Conservation (phyloP, 2,888 invertebrate genomes). For the Ptychoptera contaminata region DNA sequence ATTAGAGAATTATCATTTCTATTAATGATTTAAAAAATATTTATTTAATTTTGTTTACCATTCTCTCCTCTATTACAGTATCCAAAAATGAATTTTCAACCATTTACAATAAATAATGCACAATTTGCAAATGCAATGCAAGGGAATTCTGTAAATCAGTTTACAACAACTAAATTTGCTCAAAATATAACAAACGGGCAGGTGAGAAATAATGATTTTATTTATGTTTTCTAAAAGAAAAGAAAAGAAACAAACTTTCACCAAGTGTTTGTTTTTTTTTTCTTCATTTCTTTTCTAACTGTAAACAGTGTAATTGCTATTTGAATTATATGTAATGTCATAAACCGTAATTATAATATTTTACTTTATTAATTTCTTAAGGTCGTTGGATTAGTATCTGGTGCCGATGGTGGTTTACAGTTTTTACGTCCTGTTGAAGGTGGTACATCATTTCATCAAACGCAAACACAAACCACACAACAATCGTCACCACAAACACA, state of each 20-base stretch:
- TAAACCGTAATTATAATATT: neutral
- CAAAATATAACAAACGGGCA: slow-evolving; percentile 54
- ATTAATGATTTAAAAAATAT: neutral
- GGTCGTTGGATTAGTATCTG: slow-evolving; percentile 53
- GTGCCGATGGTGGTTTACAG: slow-evolving; percentile 57
- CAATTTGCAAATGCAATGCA: slow-evolving; percentile 41
- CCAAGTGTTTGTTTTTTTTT: neutral
- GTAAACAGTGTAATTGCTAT: neutral
- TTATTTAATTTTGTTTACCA: neutral
- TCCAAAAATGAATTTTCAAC: slow-evolving; percentile 56
- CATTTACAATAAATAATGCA: slow-evolving; percentile 36
- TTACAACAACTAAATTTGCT: slow-evolving; percentile 48
- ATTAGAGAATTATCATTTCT: neutral
- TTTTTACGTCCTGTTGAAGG: slow-evolving; percentile 51
- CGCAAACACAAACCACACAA: slow-evolving; percentile 14
- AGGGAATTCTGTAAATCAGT: slow-evolving; percentile 41
- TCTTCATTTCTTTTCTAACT: neutral
- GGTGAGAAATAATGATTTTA: slow-evolving; percentile 21
- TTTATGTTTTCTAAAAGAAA: neutral
- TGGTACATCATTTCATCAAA: slow-evolving; percentile 21
- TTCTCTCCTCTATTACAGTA: slow-evolving; percentile 12
- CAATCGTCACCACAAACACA: slow-evolving; percentile 24
- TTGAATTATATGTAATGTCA: slow-evolving; percentile 8
- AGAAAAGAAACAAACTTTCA: slow-evolving; percentile 5
- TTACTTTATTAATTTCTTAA: slow-evolving; percentile 15